Evolutionary conservation across 2,888 invertebrate genomes (phyloP).

Genomic region (Blomia tropicalis): DNA sequence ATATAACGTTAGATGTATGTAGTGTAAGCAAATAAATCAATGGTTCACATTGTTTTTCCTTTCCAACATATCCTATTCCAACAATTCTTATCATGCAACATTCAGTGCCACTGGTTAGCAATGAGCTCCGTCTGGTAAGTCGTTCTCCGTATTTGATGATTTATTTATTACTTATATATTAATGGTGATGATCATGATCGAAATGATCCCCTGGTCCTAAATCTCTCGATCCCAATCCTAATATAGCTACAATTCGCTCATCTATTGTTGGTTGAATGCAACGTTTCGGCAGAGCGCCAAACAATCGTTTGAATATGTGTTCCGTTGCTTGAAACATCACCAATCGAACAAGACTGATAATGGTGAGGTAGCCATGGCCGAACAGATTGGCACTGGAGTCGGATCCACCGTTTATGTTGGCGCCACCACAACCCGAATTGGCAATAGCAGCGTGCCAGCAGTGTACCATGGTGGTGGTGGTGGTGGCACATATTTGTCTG

Average conservation of each 20-base stretch:
- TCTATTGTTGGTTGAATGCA: constrained; percentile 33
- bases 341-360: neutral
- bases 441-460: no score
- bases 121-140: constrained; percentile 12
- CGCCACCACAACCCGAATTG: neutral
- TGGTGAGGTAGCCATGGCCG: neutral
- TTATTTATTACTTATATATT: constrained; percentile 33
- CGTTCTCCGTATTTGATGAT: neutral
- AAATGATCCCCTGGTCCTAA: no score
- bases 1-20: no score
- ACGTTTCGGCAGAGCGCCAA: constrained; percentile 2
- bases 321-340: neutral
- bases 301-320: neutral
- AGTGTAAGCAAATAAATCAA: no score
- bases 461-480: no score
- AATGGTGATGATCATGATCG: no score
- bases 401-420: neutral
- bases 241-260: constrained; percentile 40
- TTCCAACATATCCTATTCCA: no score
- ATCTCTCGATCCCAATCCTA: no score
- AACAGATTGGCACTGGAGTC: neutral
- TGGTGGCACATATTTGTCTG: no score
- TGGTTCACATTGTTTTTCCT: no score
- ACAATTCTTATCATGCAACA: no score
- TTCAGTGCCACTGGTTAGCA: constrained; percentile 12